A percentile compares a stretch with the other conserved stretches of the same genome.
Evolutionary conservation across 53 echinoderm and acorn worm genomes (phyloP).

Genomic region (Crossaster papposus): DNA sequence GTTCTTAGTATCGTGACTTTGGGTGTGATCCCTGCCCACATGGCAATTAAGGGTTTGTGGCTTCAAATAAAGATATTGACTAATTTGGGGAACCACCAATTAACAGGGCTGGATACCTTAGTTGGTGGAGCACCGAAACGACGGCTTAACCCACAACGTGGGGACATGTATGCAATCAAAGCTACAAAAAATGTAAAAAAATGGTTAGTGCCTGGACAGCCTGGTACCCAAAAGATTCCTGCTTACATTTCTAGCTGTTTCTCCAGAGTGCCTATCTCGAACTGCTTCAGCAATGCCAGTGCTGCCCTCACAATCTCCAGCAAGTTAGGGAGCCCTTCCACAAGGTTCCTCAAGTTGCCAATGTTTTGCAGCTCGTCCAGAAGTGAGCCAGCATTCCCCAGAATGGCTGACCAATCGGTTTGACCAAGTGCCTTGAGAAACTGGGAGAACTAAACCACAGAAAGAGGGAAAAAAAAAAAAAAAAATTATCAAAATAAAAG

Average conservation of each 20-base stretch:
- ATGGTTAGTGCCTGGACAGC: background rate
- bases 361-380: constrained; percentile 46
- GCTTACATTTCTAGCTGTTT: constrained; percentile 44
- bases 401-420: constrained; percentile 45
- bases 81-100: too few species aligned
- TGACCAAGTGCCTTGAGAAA: constrained; percentile 36
- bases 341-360: constrained; percentile 31
- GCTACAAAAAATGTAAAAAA: background rate
- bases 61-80: too few species aligned
- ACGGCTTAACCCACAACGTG: too few species aligned
- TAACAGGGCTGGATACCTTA: too few species aligned
- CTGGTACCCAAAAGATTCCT: background rate
- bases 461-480: background rate
- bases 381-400: constrained; percentile 18
- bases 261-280: constrained; percentile 33
- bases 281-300: constrained; percentile 21
- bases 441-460: constrained; percentile 40
- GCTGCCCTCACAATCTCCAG: constrained; percentile 43
- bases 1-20: too few species aligned
- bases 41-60: too few species aligned
- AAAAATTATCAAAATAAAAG: background rate
- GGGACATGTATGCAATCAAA: too few species aligned
- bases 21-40: too few species aligned
- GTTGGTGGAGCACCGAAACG: too few species aligned
- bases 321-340: constrained; percentile 62